Evolutionary conservation across 2,888 invertebrate species (phyloP).

Genomic region (Zele albiditarsus): DNA sequence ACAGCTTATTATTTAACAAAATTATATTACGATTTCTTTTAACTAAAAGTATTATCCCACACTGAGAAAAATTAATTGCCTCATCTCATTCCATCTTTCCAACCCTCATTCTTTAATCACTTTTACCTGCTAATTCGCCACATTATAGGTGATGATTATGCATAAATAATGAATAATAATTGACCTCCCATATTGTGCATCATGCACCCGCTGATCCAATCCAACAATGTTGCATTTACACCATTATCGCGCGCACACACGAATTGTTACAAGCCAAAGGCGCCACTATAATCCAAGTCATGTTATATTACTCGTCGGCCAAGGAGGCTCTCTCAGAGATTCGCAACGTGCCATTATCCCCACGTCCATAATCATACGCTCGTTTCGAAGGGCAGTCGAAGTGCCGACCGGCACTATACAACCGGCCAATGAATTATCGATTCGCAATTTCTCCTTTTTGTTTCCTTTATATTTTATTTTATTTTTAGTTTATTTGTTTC

Average conservation of each 20-base stretch:
- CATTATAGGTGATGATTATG: constrained; percentile 20
- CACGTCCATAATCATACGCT: constrained; percentile 63
- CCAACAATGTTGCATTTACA: constrained; percentile 13
- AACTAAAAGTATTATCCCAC: too few species aligned
- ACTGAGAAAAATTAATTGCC: too few species aligned
- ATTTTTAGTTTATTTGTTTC: constrained; percentile 32
- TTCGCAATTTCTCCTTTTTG: constrained; percentile 47
- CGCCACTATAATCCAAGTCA: constrained; percentile 34
- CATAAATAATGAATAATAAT: constrained; percentile 12
- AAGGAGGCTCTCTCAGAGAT: constrained; percentile 50
- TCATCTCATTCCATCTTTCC: background rate
- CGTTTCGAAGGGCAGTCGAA: constrained; percentile 56
- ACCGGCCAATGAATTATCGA: constrained; percentile 54
- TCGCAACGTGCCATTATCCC: constrained; percentile 57
- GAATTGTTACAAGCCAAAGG: constrained; percentile 31
- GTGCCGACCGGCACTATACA: constrained; percentile 44
- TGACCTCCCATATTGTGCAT: background rate
- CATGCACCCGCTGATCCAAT: constrained; percentile 15
- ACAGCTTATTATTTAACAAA: too few species aligned
- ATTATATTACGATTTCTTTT: too few species aligned
- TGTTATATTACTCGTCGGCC: constrained; percentile 40
- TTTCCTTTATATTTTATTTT: constrained; percentile 36
- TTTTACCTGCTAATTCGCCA: constrained; percentile 24
- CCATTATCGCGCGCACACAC: background rate
- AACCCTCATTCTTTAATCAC: constrained; percentile 12